Evolutionary conservation across 2,113 vertebrate genomes (phyloP).

Genomic region (Engystomops pustulosus): DNA sequence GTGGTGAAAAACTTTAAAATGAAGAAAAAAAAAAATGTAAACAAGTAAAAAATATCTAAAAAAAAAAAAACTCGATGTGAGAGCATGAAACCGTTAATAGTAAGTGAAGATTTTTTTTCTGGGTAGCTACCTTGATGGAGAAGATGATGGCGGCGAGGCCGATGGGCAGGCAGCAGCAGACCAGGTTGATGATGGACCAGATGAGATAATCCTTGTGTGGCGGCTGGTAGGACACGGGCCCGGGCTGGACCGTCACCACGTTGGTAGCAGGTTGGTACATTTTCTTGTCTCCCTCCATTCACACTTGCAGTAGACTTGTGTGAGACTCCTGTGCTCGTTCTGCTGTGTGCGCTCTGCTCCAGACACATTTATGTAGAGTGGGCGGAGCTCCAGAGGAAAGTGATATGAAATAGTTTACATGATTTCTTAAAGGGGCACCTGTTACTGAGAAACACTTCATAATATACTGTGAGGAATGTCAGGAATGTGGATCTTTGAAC

Average conservation of each 20-base stretch:
- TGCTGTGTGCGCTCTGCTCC: not conserved
- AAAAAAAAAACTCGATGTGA: no score
- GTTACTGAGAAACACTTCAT: not conserved
- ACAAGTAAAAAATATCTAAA: no score
- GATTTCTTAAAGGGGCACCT: not conserved
- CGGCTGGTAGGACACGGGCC: not conserved
- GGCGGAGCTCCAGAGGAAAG: not conserved
- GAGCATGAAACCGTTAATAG: no score
- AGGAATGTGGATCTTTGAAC: no score
- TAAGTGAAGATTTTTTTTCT: no score
- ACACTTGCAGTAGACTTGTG: not conserved
- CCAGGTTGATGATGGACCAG: conserved; percentile 69
- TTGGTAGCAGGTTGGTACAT: not conserved
- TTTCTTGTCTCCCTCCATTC: not conserved
- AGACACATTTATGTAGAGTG: not conserved
- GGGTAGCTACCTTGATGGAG: conserved; percentile 66
- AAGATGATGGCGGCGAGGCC: conserved; percentile 69
- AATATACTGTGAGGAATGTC: not conserved
- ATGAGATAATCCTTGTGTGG: conserved; percentile 58
- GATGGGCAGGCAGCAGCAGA: conserved; percentile 69
- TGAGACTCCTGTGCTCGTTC: not conserved
- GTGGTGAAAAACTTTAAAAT: no score
- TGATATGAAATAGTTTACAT: not conserved
- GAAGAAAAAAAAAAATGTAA: no score
- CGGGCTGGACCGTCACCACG: not conserved